Percentiles rank a stretch among this genome's conserved stretches.
phyloP scores from a whole-genome alignment of 2,797 vertebrate species.

The Chromis chromis region DNA sequence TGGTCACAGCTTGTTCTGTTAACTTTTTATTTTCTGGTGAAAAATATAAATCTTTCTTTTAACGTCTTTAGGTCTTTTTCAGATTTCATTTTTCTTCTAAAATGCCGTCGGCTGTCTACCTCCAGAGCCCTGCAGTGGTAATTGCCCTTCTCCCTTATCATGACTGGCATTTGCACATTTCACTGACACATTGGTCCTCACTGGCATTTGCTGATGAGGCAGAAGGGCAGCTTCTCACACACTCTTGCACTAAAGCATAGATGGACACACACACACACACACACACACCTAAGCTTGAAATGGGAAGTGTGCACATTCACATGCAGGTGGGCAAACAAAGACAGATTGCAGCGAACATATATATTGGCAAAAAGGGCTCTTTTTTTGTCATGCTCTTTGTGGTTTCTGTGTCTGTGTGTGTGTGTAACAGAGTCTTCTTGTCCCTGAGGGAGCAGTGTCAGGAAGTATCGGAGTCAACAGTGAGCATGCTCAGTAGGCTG shows the following conservation, averaged over 20 bases:
- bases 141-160: slow-evolving; percentile 67
- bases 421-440: slow-evolving; percentile 56
- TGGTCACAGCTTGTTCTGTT: not conserved
- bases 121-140: slow-evolving; percentile 53
- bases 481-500: slow-evolving; percentile 60
- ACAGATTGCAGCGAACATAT: slow-evolving; percentile 10
- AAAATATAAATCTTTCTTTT: slow-evolving; percentile 11
- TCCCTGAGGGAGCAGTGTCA: slow-evolving; percentile 67
- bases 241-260: slow-evolving; percentile 19
- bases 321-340: slow-evolving; percentile 14
- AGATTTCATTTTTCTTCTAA: slow-evolving; percentile 5
- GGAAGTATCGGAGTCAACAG: slow-evolving; percentile 77
- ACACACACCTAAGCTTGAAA: slow-evolving; percentile 18
- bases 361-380: not conserved
- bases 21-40: not conserved
- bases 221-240: slow-evolving; percentile 66
- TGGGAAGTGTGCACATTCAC: not conserved
- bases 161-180: slow-evolving; percentile 77
- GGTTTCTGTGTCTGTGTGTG: slow-evolving; percentile 5
- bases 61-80: slow-evolving; percentile 20
- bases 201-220: slow-evolving; percentile 76
- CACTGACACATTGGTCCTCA: slow-evolving; percentile 75
- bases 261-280: slow-evolving; percentile 20
- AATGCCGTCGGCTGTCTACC: slow-evolving; percentile 42
- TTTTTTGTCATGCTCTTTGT: slow-evolving; percentile 24